Conservation (phyloP, 2,888 invertebrate species). For the Melieria picta region DNA sequence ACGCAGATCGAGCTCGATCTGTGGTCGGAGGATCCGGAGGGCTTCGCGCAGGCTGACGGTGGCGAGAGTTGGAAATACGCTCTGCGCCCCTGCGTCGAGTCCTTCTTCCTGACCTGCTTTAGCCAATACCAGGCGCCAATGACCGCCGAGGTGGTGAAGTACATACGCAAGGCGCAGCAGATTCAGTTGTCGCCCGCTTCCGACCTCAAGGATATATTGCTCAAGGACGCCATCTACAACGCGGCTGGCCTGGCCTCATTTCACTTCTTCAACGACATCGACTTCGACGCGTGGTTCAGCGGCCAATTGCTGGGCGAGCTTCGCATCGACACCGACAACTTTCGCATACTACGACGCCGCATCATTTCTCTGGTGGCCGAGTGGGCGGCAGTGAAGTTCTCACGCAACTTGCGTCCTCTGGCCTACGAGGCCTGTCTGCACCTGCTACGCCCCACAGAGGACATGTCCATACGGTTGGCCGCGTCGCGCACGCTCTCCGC, state of each 20-base stretch:
- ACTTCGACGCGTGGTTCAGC: slow-evolving; percentile 93
- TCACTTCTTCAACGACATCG: slow-evolving; percentile 91
- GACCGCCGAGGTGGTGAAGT: slow-evolving; percentile 77
- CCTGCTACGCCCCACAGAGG: slow-evolving; percentile 79
- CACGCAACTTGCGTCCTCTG: slow-evolving; percentile 79
- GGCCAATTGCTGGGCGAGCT: slow-evolving; percentile 84
- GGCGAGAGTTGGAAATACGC: slow-evolving; percentile 96
- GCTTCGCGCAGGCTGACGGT: slow-evolving; percentile 87
- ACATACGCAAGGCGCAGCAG: slow-evolving; percentile 77
- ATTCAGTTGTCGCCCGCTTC: slow-evolving; percentile 75
- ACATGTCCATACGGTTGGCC: slow-evolving; percentile 88
- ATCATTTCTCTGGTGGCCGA: slow-evolving; percentile 82
- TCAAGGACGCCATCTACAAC: slow-evolving; percentile 93
- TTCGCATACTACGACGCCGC: slow-evolving; percentile 83
- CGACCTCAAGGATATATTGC: slow-evolving; percentile 81
- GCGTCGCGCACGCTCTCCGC: slow-evolving; percentile 85
- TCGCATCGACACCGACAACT: slow-evolving; percentile 82
- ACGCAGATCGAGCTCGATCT: slow-evolving; percentile 83
- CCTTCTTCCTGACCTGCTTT: slow-evolving; percentile 84
- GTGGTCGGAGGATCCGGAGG: slow-evolving; percentile 93
- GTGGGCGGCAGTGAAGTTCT: slow-evolving; percentile 86
- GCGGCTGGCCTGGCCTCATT: slow-evolving; percentile 90
- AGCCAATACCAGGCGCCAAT: slow-evolving; percentile 80
- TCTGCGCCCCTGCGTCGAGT: slow-evolving; percentile 89
- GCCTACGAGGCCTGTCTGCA: slow-evolving; percentile 83